Evolutionary conservation across 2,113 vertebrate species (phyloP).

Genomic region (Nematolebias whitei): DNA sequence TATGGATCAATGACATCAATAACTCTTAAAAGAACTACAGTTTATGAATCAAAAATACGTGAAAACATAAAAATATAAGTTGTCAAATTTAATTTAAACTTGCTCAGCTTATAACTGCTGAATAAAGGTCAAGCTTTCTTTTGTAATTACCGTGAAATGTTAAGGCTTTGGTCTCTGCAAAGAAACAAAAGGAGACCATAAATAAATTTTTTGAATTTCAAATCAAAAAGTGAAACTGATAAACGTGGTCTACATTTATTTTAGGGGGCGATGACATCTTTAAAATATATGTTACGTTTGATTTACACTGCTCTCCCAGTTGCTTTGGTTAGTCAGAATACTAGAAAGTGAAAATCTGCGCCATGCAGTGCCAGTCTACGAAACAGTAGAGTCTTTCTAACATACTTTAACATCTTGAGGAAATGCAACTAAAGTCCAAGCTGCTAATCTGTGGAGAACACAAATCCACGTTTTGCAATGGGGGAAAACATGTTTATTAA

Average conservation of each 20-base stretch:
- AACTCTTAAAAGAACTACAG: too few species aligned
- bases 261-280: neutral
- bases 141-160: neutral
- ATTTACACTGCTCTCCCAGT: neutral
- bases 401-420: too few species aligned
- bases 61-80: neutral
- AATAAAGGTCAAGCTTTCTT: neutral
- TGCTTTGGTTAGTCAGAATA: constrained; percentile 2
- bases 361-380: too few species aligned
- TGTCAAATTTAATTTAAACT: neutral
- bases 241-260: neutral
- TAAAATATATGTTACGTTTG: neutral
- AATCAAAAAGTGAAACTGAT: neutral
- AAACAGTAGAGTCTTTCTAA: constrained; percentile 64
- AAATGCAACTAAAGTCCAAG: constrained; percentile 66
- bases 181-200: too few species aligned
- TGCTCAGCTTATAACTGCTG: neutral
- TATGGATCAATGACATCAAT: too few species aligned
- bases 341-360: too few species aligned
- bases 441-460: constrained; percentile 16
- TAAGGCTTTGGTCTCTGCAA: neutral
- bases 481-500: too few species aligned
- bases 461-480: neutral
- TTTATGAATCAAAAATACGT: too few species aligned
- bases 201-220: too few species aligned